phyloP scores from a whole-genome alignment of 2,888 invertebrate species.

The Cataglyphis cursor region DNA sequence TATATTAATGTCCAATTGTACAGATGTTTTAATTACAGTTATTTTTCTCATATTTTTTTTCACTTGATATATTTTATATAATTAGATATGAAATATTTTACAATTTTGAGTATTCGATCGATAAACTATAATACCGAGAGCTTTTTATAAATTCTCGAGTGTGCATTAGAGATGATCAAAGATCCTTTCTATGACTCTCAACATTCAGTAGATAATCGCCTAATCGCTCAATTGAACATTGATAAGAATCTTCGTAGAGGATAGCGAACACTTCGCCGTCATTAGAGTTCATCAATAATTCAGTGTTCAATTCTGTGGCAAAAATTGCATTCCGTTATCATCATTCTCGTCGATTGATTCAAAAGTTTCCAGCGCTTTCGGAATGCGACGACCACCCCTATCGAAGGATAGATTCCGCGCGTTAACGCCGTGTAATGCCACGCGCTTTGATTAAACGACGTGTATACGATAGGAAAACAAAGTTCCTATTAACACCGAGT shows the following conservation, averaged over 20 bases:
- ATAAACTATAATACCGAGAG: conserved; percentile 60
- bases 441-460: conserved; percentile 48
- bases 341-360: conserved; percentile 38
- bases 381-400: conserved; percentile 49
- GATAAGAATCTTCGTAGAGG: conserved; percentile 56
- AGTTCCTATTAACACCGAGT: conserved; percentile 45
- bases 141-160: conserved; percentile 63
- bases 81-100: neutral
- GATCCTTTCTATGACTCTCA: conserved; percentile 41
- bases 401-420: neutral
- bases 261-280: conserved; percentile 20
- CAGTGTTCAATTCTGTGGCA: conserved; percentile 8
- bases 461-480: conserved; percentile 41
- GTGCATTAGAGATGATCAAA: conserved; percentile 27
- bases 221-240: conserved; percentile 64
- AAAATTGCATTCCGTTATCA: conserved; percentile 41
- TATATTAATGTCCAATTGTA: neutral
- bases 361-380: conserved; percentile 37
- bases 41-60: neutral
- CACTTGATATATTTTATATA: neutral
- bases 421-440: conserved; percentile 38
- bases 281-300: conserved; percentile 50
- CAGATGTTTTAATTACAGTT: neutral
- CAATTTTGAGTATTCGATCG: conserved; percentile 39
- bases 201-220: conserved; percentile 53